phyloP scores from a whole-genome alignment of 2,888 invertebrate genomes.

The Apeira syringaria region DNA sequence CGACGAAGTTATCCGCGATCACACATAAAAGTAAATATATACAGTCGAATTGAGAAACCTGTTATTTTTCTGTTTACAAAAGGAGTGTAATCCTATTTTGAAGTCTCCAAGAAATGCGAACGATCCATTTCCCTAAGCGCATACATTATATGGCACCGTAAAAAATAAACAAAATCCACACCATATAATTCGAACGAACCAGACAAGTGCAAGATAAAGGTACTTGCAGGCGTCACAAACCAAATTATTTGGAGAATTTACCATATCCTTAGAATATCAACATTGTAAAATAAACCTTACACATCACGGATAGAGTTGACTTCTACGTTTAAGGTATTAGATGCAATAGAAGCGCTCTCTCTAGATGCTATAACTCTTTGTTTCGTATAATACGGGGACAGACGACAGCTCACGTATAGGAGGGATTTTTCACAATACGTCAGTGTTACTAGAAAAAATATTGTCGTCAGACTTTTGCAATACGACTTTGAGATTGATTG shows the following conservation, averaged over 20 bases:
- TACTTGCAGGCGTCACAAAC: slow-evolving; percentile 39
- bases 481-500: background rate
- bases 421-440: slow-evolving; percentile 35
- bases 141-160: slow-evolving; percentile 12
- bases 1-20: too few species aligned
- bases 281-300: slow-evolving; percentile 3
- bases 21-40: too few species aligned
- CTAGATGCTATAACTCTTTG: slow-evolving; percentile 42
- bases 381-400: slow-evolving; percentile 43
- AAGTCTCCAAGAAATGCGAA: too few species aligned
- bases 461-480: slow-evolving; percentile 14
- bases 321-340: slow-evolving; percentile 12
- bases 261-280: slow-evolving; percentile 9
- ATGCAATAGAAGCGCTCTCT: slow-evolving; percentile 36
- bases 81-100: too few species aligned
- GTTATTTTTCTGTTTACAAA: too few species aligned
- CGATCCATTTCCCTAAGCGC: slow-evolving; percentile 1
- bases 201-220: slow-evolving; percentile 38
- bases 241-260: slow-evolving; percentile 40
- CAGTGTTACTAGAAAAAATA: slow-evolving; percentile 28
- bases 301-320: slow-evolving; percentile 8
- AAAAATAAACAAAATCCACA: slow-evolving; percentile 31
- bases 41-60: too few species aligned
- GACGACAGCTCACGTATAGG: slow-evolving; percentile 36
- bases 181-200: slow-evolving; percentile 31